A percentile compares a stretch with the other conserved stretches of the same genome.
Conservation (phyloP, 2,797 vertebrate species). For the Tolypeutes matacus region DNA sequence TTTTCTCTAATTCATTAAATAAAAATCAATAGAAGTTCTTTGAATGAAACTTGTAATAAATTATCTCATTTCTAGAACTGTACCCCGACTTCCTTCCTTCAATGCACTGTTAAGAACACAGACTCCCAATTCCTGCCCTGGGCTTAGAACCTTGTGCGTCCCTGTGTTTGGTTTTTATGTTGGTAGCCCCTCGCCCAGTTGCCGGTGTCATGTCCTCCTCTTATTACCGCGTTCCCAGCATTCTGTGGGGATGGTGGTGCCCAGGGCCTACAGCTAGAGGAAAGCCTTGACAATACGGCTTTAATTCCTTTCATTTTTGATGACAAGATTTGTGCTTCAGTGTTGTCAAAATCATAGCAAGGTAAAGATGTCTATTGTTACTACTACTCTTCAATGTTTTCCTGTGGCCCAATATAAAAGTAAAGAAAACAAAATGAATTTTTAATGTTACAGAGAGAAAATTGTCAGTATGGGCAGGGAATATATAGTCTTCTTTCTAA, state of each 20-base stretch:
- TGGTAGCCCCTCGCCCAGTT: background rate
- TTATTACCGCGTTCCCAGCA: background rate
- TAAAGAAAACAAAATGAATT: background rate
- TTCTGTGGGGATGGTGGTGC: background rate
- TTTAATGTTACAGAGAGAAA: background rate
- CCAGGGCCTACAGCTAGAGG: background rate
- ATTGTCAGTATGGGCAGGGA: background rate
- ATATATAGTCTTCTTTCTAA: background rate
- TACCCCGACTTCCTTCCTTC: background rate
- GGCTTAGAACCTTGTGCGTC: background rate
- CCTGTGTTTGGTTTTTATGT: slow-evolving; percentile 14
- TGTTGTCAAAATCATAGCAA: background rate
- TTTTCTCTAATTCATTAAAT: slow-evolving; percentile 35
- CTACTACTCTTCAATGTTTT: slow-evolving; percentile 20
- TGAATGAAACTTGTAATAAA: slow-evolving; percentile 35
- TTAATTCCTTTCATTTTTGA: slow-evolving; percentile 26
- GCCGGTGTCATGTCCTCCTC: background rate
- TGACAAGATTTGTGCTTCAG: background rate
- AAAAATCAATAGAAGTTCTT: background rate
- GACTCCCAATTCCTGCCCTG: background rate
- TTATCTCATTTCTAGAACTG: background rate
- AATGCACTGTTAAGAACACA: background rate
- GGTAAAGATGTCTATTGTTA: background rate
- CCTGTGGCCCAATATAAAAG: background rate
- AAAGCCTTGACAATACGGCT: background rate